Evolutionary conservation across 2,888 invertebrate genomes (phyloP), one percentile per base, ranked within the genome.

Genomic region (Pemphredon lugubris): DNA sequence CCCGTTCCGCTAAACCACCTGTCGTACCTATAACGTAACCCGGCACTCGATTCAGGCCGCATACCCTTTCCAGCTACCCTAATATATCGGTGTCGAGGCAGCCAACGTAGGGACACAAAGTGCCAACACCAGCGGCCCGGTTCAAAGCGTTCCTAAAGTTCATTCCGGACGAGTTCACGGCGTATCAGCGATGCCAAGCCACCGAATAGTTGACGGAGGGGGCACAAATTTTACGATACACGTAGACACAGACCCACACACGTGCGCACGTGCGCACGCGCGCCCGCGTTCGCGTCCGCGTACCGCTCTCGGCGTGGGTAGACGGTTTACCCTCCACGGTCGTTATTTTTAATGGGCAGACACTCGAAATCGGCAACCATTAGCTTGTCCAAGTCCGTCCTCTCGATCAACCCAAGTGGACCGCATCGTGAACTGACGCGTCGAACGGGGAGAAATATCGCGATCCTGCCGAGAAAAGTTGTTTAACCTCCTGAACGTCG

Each of bases 91-190:
- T 50, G 48, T 30, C 60, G 37, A 16, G 32, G 42, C 40, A 55
- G 3, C 40, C 18, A 44, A 26, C 39, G 54, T 18, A 44, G 44
- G 40, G 64, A 30, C 53, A 70, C 66, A 73, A 77, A 77, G 77
- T 71, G 61, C 42, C 65, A 58, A 48, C 63, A 59, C 48, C 32
- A 51, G 53, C 32, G 13, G 30, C 14, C 47, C 37, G 53, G 82
- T 79, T 83, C 84, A 84, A 83, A 84, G 83, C 73, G 73, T 70
- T 77, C 61, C 78, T 63, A 76, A 83, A 84, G 84, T 81, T 82
- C 75, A 83, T 83, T 83, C 82, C 81, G 67, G 72, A 14, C 73
- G 80, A 77, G 70, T 75, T 64, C 60, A 78, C 81, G 66, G 45
- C 61, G 58, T 59, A 54, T 67, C 75, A 67, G 16, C 55, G 74